A percentile compares a stretch with the other conserved stretches of the same genome.
phyloP scores from a whole-genome alignment of 2,888 invertebrate genomes.

The Eudemis profundana region DNA sequence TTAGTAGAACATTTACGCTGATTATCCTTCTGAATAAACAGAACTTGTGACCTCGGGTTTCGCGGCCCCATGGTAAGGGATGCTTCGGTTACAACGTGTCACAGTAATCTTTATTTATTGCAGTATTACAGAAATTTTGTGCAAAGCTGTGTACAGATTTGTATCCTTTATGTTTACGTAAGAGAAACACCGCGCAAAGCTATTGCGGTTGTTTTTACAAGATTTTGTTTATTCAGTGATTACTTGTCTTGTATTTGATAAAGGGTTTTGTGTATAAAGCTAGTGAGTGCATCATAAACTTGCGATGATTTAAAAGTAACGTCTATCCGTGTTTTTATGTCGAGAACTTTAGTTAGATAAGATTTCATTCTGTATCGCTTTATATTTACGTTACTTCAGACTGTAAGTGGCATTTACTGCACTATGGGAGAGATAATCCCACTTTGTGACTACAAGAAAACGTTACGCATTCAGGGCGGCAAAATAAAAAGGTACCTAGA shows the following conservation, averaged over 20 bases:
- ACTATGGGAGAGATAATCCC: too few species aligned
- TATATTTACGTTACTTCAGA: too few species aligned
- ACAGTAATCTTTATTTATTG: conserved; percentile 56
- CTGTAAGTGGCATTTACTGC: too few species aligned
- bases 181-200: conserved; percentile 24
- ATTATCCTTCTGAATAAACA: conserved; percentile 8
- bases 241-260: not conserved
- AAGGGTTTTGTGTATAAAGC: too few species aligned
- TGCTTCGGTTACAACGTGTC: conserved; percentile 51
- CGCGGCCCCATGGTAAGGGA: conserved; percentile 47
- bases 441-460: too few species aligned
- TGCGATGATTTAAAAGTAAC: too few species aligned
- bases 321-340: too few species aligned
- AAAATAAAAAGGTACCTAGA: too few species aligned
- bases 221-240: not conserved
- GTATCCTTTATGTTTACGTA: conserved; percentile 38
- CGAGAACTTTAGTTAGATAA: too few species aligned
- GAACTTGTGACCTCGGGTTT: conserved; percentile 21
- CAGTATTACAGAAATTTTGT: conserved; percentile 46
- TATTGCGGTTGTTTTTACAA: conserved; percentile 16
- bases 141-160: conserved; percentile 43
- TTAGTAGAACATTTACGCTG: not conserved
- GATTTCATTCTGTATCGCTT: too few species aligned
- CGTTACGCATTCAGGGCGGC: too few species aligned
- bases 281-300: too few species aligned